Evolutionary conservation across 1,140 invertebrate genomes (phyloP).

Genomic region (Melanaphis sacchari): DNA sequence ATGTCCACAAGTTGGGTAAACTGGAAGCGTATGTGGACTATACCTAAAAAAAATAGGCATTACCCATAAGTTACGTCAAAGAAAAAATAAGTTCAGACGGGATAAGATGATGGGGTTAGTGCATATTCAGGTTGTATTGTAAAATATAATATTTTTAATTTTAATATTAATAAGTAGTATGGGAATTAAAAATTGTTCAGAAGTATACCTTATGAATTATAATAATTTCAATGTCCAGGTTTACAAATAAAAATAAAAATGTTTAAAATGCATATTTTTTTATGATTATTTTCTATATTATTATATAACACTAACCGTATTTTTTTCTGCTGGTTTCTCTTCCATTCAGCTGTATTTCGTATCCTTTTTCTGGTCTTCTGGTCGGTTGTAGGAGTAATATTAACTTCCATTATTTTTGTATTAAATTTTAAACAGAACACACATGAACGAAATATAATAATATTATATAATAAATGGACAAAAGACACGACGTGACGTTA

Average conservation of each 20-base stretch:
- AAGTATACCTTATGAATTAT: no score
- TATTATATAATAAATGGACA: neutral
- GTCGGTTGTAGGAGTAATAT: conserved; percentile 10
- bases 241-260: no score
- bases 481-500: neutral
- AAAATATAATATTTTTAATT: no score
- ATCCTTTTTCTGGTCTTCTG: neutral
- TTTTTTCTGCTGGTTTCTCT: conserved; percentile 1
- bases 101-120: no score
- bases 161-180: no score
- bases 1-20: conserved; percentile 1
- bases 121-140: no score
- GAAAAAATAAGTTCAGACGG: no score
- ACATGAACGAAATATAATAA: neutral
- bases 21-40: neutral
- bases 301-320: conserved; percentile 17
- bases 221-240: no score
- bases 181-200: no score
- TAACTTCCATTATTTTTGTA: conserved; percentile 7
- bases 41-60: neutral
- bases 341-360: neutral
- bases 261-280: neutral
- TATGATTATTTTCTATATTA: neutral
- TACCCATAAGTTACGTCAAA: no score
- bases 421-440: conserved; percentile 2